A percentile compares a stretch with the other conserved stretches of the same genome.
These are phyloP conservation scores for Chaetogeoica ovagalla DNA, from an alignment of 2,888 invertebrate genomes.

Conservation along the genomic window DNA sequence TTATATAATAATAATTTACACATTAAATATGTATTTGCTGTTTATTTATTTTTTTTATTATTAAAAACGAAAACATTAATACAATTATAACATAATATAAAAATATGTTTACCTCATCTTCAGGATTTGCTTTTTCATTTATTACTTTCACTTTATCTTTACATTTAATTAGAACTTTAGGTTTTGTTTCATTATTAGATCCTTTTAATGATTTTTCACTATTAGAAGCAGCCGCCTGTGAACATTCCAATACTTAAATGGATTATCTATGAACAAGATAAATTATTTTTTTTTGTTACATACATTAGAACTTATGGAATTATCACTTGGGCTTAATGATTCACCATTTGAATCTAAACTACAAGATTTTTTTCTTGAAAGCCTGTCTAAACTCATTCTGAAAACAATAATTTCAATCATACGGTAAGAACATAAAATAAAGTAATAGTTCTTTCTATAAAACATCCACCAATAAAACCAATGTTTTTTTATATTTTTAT, in stretches of 20 bases:
- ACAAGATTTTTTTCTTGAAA: constrained; percentile 46
- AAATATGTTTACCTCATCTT: constrained; percentile 32
- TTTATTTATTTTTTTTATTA: background rate
- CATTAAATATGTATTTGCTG: background rate
- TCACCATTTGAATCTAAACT: constrained; percentile 39
- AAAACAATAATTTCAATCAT: constrained; percentile 7
- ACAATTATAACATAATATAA: background rate
- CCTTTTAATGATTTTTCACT: constrained; percentile 45
- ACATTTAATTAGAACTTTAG: constrained; percentile 44
- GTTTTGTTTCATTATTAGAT: constrained; percentile 33
- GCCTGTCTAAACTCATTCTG: constrained; percentile 47
- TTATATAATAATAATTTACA: background rate
- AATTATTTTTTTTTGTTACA: background rate
- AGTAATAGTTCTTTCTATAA: background rate
- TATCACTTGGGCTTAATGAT: constrained; percentile 42
- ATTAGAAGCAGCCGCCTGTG: constrained; percentile 22
- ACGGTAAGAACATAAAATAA: background rate
- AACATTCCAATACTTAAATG: background rate
- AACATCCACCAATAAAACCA: too few relatives aligned
- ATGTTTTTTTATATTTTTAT: too few relatives aligned
- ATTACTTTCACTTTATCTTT: constrained; percentile 44
- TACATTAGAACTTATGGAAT: constrained; percentile 47
- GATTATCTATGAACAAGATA: background rate
- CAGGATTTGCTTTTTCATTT: constrained; percentile 46
- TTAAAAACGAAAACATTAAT: background rate